Conservation (phyloP, 2,113 vertebrate species). For the Mormyrus iriodes region DNA sequence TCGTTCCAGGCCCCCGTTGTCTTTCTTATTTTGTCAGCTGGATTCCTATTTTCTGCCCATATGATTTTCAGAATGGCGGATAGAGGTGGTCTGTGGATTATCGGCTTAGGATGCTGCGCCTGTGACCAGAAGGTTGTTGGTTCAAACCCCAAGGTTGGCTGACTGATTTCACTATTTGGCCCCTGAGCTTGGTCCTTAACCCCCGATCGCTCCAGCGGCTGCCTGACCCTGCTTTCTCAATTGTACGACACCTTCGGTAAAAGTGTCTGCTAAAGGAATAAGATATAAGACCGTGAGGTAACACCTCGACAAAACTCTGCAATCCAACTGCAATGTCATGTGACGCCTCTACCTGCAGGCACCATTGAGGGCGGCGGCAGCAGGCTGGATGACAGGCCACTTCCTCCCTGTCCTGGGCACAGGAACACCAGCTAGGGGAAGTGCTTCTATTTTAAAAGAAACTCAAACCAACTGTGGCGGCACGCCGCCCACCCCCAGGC, state of each 20-base stretch:
- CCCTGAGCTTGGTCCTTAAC: not conserved
- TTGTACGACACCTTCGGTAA: not conserved
- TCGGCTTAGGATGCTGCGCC: not conserved
- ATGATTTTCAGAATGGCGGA: not conserved
- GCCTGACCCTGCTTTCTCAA: not conserved
- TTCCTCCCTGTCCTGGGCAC: not conserved
- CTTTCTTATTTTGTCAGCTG: constrained; percentile 4
- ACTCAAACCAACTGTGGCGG: constrained; percentile 47
- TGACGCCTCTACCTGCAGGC: not conserved
- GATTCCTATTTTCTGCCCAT: not conserved
- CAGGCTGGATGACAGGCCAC: not conserved
- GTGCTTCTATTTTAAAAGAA: constrained; percentile 42
- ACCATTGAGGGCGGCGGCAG: not conserved
- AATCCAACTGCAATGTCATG: not conserved
- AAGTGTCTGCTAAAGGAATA: not conserved
- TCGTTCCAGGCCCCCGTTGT: not conserved
- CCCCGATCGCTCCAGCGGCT: not conserved
- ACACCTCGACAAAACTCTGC: not conserved
- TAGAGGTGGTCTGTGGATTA: not conserved
- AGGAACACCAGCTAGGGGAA: constrained; percentile 33
- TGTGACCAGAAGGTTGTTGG: not conserved
- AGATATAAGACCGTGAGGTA: not conserved
- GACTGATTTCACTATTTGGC: not conserved
- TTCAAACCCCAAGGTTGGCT: not conserved
- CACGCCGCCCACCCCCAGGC: constrained; percentile 40